Evolutionary conservation across 2,888 invertebrate species (phyloP).

Genomic region (Sphaerophoria rueppellii): DNA sequence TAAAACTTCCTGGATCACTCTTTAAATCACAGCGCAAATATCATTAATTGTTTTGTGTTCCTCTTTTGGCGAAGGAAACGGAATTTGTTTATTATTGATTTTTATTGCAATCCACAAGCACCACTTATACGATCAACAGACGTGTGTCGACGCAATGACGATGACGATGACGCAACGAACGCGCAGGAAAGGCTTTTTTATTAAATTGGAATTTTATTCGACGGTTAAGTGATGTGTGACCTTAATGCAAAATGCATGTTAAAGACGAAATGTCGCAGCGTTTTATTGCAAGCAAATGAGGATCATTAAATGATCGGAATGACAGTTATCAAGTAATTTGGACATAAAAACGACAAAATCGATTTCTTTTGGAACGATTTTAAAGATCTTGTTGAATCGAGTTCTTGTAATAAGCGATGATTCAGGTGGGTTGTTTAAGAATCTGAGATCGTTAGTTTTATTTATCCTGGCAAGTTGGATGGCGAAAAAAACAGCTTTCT

Average conservation of each 20-base stretch:
- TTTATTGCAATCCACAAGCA: slow-evolving; percentile 31
- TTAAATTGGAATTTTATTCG: slow-evolving; percentile 62
- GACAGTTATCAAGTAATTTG: slow-evolving; percentile 26
- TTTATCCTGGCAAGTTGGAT: too few species aligned
- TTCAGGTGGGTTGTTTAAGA: too few species aligned
- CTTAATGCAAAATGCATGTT: slow-evolving; percentile 69
- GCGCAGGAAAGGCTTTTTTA: slow-evolving; percentile 48
- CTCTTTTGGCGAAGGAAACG: not conserved
- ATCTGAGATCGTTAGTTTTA: too few species aligned
- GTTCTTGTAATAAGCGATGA: too few species aligned
- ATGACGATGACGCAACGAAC: not conserved
- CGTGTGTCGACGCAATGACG: not conserved
- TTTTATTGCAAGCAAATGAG: slow-evolving; percentile 57
- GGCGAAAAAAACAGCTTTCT: too few species aligned
- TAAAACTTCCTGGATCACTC: slow-evolving; percentile 52
- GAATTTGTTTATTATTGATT: slow-evolving; percentile 67
- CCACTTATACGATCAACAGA: not conserved
- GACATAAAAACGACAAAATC: slow-evolving; percentile 7
- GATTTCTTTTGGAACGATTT: not conserved
- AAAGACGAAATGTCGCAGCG: slow-evolving; percentile 21
- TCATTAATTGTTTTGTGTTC: slow-evolving; percentile 49
- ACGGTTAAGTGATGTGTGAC: slow-evolving; percentile 24
- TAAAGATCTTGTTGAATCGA: too few species aligned
- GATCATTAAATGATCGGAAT: slow-evolving; percentile 43
- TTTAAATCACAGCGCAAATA: slow-evolving; percentile 46